Base-by-base conservation (phyloP, 2,113 vertebrate genomes). In the Chlamydotis undulata region DNA sequence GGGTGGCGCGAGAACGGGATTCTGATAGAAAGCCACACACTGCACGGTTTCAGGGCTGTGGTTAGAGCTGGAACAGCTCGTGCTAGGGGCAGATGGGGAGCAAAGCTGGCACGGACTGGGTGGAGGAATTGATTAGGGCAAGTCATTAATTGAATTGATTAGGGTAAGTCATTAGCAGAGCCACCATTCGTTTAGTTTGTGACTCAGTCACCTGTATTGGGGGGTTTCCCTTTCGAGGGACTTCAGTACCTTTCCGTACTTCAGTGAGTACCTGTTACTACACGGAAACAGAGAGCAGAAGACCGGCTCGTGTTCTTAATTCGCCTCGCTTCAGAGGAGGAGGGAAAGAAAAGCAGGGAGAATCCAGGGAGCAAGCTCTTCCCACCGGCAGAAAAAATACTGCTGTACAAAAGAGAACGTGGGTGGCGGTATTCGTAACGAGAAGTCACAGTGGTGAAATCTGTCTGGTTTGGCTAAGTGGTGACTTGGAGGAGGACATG, bases 161-260 rank as follows among this genome's bases (percentile, higher is more conserved):
- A 55, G 25, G 59, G n/a, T 43, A 57, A 29, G 35, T 24, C 57
- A 9, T 64, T 90, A 57, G 52, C 24, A 49, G 45, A 65, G 56
- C 63, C 78, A 59, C 61, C 26, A 7, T 31, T 78, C 3, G 1
- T 29, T 74, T 12, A 4, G 18, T 39, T 47, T 69, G 55, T 45
- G 60, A 63, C 37, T 47, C 43, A 28, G 41, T 39, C 26, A 2
- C 1, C 0, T 12, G 43, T 29, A 2, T 25, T 15, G 23, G 10
- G 64, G 69, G n/a, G 19, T 52, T 81, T 57, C 61, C 53, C 29
- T 60, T 69, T 11, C 0, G 2, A 45, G 41, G 31, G 17, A 22
- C 28, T 17, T 33, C 14, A 13, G 23, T 6, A 12, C 17, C 37
- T 31, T 50, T 29, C 63, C 19, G 1, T 14, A 4, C 41, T 8